phyloP scores from a whole-genome alignment of 2,888 invertebrate genomes.

The Alentia gelatinosa region DNA sequence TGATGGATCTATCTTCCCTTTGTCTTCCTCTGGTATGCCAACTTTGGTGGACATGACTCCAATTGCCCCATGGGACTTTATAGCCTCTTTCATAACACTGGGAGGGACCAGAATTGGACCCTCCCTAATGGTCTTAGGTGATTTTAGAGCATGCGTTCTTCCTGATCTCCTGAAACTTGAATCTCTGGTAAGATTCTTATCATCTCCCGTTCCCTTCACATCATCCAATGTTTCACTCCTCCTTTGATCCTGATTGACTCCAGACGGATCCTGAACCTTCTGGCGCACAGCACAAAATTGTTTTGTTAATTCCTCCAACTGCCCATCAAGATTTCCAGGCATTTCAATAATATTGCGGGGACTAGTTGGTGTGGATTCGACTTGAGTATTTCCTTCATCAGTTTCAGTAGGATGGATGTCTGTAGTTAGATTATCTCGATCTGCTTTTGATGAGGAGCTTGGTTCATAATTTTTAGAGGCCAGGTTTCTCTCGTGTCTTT shows the following conservation, averaged over 20 bases:
- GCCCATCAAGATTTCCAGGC: slow-evolving; percentile 1
- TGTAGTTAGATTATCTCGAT: too few species aligned
- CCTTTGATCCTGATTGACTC: neutral
- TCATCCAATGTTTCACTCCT: neutral
- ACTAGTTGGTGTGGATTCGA: neutral
- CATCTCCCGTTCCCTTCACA: neutral
- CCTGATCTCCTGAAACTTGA: neutral
- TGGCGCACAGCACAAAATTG: neutral
- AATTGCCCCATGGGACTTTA: neutral
- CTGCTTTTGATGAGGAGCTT: too few species aligned
- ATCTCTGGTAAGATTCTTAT: neutral
- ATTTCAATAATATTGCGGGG: neutral
- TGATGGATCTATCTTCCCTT: neutral
- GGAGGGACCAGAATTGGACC: slow-evolving; percentile 3
- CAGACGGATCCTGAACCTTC: neutral
- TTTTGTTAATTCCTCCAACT: neutral
- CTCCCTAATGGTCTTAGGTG: neutral
- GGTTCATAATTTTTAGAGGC: neutral
- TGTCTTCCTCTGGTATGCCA: slow-evolving; percentile 14
- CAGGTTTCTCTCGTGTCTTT: neutral
- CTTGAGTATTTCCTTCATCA: neutral
- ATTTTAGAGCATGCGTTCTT: neutral
- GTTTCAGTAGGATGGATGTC: neutral
- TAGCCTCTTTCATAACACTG: slow-evolving; percentile 4
- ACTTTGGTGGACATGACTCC: neutral